Percentiles rank a stretch among this genome's conserved stretches.
These are phyloP conservation scores for Adineta ricciae DNA, from an alignment of 2,888 invertebrate genomes.

Conservation along the genomic window DNA sequence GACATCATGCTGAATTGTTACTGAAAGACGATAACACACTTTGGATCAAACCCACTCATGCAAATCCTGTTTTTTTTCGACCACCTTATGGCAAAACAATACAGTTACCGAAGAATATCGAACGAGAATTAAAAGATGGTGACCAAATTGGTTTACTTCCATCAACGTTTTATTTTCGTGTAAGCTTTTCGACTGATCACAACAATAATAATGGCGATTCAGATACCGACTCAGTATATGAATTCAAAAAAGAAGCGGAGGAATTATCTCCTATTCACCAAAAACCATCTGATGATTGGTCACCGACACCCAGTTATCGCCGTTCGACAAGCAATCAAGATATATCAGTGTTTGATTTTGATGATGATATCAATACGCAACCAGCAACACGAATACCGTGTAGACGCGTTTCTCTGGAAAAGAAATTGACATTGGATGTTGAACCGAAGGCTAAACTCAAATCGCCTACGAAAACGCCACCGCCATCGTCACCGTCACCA, in stretches of 20 bases:
- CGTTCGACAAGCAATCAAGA: background rate
- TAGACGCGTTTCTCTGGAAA: background rate
- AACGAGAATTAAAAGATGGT: constrained; percentile 9
- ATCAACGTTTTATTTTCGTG: background rate
- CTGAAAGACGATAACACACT: background rate
- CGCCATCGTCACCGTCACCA: no score
- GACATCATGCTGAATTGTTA: constrained; percentile 16
- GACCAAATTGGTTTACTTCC: constrained; percentile 17
- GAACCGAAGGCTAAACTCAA: background rate
- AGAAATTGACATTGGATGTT: background rate
- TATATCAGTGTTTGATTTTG: background rate
- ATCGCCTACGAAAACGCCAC: no score
- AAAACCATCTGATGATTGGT: background rate
- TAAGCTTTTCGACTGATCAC: background rate
- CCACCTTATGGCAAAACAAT: background rate
- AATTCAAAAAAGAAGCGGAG: background rate
- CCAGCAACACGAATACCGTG: background rate
- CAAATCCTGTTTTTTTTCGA: constrained; percentile 3
- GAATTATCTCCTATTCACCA: background rate
- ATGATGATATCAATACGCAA: background rate
- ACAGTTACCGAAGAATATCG: background rate
- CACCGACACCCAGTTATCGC: background rate
- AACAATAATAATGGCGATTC: background rate
- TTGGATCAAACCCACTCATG: constrained; percentile 4
- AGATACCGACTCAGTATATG: background rate